Evolutionary conservation across 2,888 invertebrate genomes (phyloP).

Genomic region (Augochlorella aurata): DNA sequence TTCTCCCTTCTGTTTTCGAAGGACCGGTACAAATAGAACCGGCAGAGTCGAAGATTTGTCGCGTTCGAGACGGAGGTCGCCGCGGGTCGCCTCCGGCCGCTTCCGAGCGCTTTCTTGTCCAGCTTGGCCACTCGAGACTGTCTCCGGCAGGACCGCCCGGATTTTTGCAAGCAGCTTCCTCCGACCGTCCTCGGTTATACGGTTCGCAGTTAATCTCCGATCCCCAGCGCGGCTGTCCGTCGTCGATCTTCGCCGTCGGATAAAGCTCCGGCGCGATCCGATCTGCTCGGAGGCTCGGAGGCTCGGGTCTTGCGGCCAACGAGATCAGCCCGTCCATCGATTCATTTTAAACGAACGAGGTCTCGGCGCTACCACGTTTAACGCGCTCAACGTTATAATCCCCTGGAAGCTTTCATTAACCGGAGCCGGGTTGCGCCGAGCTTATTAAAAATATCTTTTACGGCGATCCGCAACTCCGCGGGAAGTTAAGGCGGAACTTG

Average conservation of each 20-base stretch:
- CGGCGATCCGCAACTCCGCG: background rate
- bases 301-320: background rate
- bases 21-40: too few relatives aligned
- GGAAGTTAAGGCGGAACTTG: background rate
- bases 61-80: background rate
- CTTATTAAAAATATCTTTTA: slow-evolving; percentile 4
- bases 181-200: background rate
- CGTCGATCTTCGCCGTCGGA: background rate
- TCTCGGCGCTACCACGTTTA: background rate
- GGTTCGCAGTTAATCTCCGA: background rate
- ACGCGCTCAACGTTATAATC: slow-evolving; percentile 7
- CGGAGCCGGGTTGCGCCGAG: background rate
- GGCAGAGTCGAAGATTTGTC: background rate
- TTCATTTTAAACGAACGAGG: background rate
- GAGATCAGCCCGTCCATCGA: background rate
- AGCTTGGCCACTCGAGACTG: background rate
- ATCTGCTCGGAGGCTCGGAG: too few relatives aligned
- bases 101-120: background rate
- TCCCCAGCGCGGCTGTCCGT: background rate
- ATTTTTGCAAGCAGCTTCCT: background rate
- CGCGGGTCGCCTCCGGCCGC: background rate
- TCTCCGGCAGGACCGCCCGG: background rate
- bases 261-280: background rate
- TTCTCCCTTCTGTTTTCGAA: too few relatives aligned
- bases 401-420: background rate